Evolutionary conservation across 2,888 invertebrate species (phyloP).

Genomic region (Melanophora roralis): DNA sequence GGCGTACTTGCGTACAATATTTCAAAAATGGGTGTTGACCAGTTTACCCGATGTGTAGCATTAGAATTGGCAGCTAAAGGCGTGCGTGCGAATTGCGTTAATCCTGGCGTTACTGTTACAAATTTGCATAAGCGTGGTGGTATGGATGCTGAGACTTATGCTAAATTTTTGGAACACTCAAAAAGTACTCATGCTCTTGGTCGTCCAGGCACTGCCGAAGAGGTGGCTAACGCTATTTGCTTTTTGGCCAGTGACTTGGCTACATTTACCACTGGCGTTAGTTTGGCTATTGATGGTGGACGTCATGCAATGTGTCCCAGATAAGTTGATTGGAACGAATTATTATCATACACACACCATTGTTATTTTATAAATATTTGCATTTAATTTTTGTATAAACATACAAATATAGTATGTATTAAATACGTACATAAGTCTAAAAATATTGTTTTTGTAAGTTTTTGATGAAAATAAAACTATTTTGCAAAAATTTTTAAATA

Average conservation of each 20-base stretch:
- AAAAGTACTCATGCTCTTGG: slow-evolving; percentile 93
- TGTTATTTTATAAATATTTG: slow-evolving; percentile 10
- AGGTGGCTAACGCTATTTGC: slow-evolving; percentile 91
- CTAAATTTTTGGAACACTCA: slow-evolving; percentile 87
- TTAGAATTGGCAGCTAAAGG: slow-evolving; percentile 87
- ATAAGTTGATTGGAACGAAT: slow-evolving; percentile 74
- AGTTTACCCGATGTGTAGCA: slow-evolving; percentile 93
- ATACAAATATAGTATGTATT: no score
- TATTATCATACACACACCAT: neutral
- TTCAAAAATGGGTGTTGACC: slow-evolving; percentile 95
- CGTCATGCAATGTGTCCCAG: slow-evolving; percentile 83
- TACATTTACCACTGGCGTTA: slow-evolving; percentile 85
- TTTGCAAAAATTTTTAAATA: no score
- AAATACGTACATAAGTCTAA: no score
- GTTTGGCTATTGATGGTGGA: slow-evolving; percentile 84
- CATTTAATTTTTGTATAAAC: slow-evolving; percentile 48
- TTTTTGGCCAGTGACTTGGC: slow-evolving; percentile 89
- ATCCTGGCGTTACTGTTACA: slow-evolving; percentile 95
- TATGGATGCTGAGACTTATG: slow-evolving; percentile 87
- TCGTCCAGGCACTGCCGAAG: slow-evolving; percentile 87
- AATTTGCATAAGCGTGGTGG: slow-evolving; percentile 88
- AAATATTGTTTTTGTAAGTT: no score
- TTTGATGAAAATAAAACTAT: no score
- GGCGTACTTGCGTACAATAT: slow-evolving; percentile 93
- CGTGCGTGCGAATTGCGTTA: slow-evolving; percentile 92